Evolutionary conservation across 2,888 invertebrate genomes (phyloP).

Genomic region (Pollenia amentaria): DNA sequence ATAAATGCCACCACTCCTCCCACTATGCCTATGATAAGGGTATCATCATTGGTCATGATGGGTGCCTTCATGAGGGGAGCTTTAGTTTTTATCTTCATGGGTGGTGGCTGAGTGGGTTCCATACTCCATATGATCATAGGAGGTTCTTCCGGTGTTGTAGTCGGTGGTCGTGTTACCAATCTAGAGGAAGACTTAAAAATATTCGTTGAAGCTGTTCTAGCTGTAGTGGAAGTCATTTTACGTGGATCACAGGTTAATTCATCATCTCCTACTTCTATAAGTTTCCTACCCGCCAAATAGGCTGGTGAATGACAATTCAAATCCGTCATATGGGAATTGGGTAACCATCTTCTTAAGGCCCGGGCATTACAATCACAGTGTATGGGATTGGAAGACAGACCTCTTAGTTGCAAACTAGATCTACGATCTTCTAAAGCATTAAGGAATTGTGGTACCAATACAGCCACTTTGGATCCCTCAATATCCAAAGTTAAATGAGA

Average conservation of each 20-base stretch:
- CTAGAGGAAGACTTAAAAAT: conserved; percentile 81
- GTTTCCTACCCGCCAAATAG: conserved; percentile 88
- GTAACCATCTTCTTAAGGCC: conserved; percentile 92
- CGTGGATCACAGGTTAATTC: conserved; percentile 92
- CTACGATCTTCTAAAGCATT: conserved; percentile 92
- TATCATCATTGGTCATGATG: conserved; percentile 93
- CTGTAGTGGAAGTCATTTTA: conserved; percentile 84
- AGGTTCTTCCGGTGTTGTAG: conserved; percentile 88
- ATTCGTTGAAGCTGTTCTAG: conserved; percentile 77
- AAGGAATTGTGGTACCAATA: conserved; percentile 91
- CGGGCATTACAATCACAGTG: conserved; percentile 93
- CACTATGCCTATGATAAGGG: conserved; percentile 97
- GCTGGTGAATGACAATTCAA: conserved; percentile 89
- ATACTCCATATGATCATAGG: conserved; percentile 96
- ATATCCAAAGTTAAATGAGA: conserved; percentile 92
- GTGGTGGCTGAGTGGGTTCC: conserved; percentile 88
- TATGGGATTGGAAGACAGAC: conserved; percentile 92
- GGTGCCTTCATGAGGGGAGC: conserved; percentile 87
- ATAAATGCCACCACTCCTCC: conserved; percentile 97
- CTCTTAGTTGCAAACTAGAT: conserved; percentile 90
- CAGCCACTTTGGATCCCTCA: conserved; percentile 90
- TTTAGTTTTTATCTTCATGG: conserved; percentile 86
- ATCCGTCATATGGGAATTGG: conserved; percentile 87
- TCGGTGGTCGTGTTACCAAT: conserved; percentile 84
- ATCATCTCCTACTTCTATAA: conserved; percentile 92